phyloP scores from a whole-genome alignment of 1,140 invertebrate species.

The Hormaphis cornu region DNA sequence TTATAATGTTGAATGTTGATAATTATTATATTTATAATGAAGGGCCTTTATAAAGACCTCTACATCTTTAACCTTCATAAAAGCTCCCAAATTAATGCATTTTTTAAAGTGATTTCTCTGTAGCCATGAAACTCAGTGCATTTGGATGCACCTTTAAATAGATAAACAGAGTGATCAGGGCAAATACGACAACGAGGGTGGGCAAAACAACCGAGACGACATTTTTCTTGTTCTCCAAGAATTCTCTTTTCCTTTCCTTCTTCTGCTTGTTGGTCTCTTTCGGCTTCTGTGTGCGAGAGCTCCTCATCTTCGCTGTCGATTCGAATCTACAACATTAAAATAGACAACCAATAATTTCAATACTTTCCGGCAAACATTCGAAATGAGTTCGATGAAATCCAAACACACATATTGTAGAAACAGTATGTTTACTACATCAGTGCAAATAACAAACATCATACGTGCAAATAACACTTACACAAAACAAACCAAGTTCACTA shows the following conservation, averaged over 20 bases:
- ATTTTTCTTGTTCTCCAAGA: constrained; percentile 64
- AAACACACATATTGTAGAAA: not conserved
- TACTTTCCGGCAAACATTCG: too few relatives aligned
- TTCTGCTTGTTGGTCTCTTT: constrained; percentile 77
- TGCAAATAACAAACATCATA: not conserved
- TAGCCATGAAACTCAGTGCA: constrained; percentile 51
- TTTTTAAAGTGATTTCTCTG: constrained; percentile 31
- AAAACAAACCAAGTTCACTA: too few relatives aligned
- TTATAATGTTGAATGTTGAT: too few relatives aligned
- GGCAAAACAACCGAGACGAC: constrained; percentile 66
- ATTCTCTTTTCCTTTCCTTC: constrained; percentile 70
- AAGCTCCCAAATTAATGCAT: too few relatives aligned
- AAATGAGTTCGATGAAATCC: too few relatives aligned
- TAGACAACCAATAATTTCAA: not conserved
- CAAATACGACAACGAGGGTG: constrained; percentile 54
- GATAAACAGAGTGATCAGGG: constrained; percentile 65
- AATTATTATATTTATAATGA: too few relatives aligned
- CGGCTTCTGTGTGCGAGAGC: constrained; percentile 44
- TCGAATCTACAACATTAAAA: not conserved
- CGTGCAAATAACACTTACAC: not conserved
- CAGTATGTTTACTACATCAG: not conserved
- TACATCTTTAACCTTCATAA: too few relatives aligned
- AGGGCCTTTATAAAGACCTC: too few relatives aligned
- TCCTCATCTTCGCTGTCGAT: not conserved
- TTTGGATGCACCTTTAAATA: constrained; percentile 55